Percentiles rank a stretch among this genome's conserved stretches.
These are phyloP conservation scores for Syncerus caffer DNA, from an alignment of 2,797 vertebrate species.

Conservation along the genomic window DNA sequence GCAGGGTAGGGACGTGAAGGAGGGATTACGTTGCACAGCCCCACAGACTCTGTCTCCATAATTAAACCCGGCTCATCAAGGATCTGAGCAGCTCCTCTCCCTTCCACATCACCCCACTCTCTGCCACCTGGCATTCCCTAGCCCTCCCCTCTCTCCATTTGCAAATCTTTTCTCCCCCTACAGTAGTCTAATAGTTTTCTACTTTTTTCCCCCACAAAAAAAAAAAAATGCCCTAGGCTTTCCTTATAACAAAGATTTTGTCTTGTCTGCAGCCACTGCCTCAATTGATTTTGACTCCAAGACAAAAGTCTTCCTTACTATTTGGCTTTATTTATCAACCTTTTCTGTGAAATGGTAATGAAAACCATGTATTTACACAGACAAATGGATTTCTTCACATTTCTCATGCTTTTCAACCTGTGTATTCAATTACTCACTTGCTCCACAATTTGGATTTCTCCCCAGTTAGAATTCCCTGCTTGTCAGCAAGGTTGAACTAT, in stretches of 20 bases:
- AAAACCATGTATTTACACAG: neutral
- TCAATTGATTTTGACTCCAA: neutral
- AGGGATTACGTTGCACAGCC: rapidly evolving
- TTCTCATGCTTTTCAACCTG: neutral
- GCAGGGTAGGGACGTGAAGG: too few species aligned
- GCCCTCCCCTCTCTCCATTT: neutral
- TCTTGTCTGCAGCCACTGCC: neutral
- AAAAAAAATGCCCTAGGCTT: neutral
- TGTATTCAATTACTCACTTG: neutral
- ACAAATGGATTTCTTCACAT: neutral
- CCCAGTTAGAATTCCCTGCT: neutral
- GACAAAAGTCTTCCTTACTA: neutral
- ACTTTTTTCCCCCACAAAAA: neutral
- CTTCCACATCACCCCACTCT: rapidly evolving
- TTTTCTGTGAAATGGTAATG: neutral
- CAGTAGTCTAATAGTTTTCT: neutral
- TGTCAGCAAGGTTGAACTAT: neutral
- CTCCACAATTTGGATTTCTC: neutral
- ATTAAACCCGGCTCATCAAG: neutral
- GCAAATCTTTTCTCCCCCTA: neutral
- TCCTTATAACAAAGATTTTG: neutral
- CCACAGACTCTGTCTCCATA: rapidly evolving
- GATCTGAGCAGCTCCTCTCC: rapidly evolving
- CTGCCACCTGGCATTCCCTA: too few species aligned
- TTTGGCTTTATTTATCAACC: neutral